Percentiles rank a stretch among this genome's conserved stretches.
Evolutionary conservation across 1,140 invertebrate genomes (phyloP).

Genomic region (Papilio glaucus): DNA sequence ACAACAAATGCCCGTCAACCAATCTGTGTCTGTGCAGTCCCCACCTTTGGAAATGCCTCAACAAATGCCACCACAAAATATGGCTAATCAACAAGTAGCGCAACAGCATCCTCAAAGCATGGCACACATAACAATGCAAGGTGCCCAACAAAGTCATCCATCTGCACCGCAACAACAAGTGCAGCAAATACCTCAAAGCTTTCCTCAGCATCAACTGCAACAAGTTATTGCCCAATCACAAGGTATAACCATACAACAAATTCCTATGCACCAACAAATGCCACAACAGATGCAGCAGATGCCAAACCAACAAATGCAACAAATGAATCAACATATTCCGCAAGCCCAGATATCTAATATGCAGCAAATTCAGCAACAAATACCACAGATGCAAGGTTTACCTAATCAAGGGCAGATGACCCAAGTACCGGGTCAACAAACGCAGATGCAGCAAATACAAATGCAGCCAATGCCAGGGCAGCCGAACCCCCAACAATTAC

Average conservation of each 20-base stretch:
- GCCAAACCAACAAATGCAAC: slow-evolving; percentile 82
- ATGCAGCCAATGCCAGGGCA: slow-evolving; percentile 82
- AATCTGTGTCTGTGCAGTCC: slow-evolving; percentile 80
- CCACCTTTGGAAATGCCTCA: slow-evolving; percentile 81
- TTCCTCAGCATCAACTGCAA: slow-evolving; percentile 83
- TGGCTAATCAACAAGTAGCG: slow-evolving; percentile 72
- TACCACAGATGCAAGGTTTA: slow-evolving; percentile 79
- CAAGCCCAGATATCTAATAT: slow-evolving; percentile 79
- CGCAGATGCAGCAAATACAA: slow-evolving; percentile 81
- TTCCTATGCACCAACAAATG: slow-evolving; percentile 81
- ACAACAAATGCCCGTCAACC: slow-evolving; percentile 76
- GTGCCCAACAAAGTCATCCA: slow-evolving; percentile 68
- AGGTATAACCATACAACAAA: slow-evolving; percentile 80
- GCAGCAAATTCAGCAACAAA: slow-evolving; percentile 80
- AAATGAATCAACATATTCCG: slow-evolving; percentile 78
- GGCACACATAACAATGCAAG: slow-evolving; percentile 81
- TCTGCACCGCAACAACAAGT: slow-evolving; percentile 74
- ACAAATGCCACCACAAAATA: slow-evolving; percentile 76
- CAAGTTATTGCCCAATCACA: slow-evolving; percentile 83
- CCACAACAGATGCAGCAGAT: slow-evolving; percentile 81
- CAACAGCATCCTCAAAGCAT: slow-evolving; percentile 81
- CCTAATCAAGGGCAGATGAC: slow-evolving; percentile 76
- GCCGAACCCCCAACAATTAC: slow-evolving; percentile 74
- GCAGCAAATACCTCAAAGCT: slow-evolving; percentile 82
- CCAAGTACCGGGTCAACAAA: slow-evolving; percentile 78